Evolutionary conservation across 2,888 invertebrate species (phyloP).

Genomic region (Syrphus vitripennis): DNA sequence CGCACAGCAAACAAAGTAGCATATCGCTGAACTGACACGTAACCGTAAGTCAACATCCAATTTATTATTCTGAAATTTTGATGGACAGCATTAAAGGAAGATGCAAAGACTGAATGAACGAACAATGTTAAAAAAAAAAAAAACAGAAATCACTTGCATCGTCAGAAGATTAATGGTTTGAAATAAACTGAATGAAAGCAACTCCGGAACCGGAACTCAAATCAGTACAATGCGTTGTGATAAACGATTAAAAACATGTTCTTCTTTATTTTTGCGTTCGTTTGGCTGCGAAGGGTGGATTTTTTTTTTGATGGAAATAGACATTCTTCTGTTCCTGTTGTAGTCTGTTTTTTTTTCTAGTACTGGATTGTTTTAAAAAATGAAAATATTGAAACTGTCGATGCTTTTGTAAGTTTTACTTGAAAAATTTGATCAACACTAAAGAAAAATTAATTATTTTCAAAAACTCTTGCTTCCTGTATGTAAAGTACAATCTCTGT

Average conservation of each 20-base stretch:
- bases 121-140: not conserved
- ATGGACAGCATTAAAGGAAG: conserved; percentile 28
- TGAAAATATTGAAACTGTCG: too few species aligned
- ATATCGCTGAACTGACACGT: conserved; percentile 37
- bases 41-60: conserved; percentile 20
- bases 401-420: too few species aligned
- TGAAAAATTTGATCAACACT: too few species aligned
- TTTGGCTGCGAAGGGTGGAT: not conserved
- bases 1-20: not conserved
- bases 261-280: not conserved
- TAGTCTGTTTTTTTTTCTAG: too few species aligned
- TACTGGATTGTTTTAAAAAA: too few species aligned
- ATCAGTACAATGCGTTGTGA: conserved; percentile 56
- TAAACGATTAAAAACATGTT: conserved; percentile 44
- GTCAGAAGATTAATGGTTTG: conserved; percentile 62
- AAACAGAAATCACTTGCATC: conserved; percentile 62
- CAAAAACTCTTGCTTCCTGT: too few species aligned
- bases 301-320: not conserved
- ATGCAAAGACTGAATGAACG: not conserved
- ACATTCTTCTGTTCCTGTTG: too few species aligned
- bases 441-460: too few species aligned
- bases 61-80: conserved; percentile 60
- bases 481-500: too few species aligned
- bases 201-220: conserved; percentile 5
- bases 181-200: conserved; percentile 59